Percentiles rank a stretch among this genome's conserved stretches.
These are phyloP conservation scores for Bacillus rossius DNA, from an alignment of 1,140 invertebrate genomes.

Conservation along the genomic window DNA sequence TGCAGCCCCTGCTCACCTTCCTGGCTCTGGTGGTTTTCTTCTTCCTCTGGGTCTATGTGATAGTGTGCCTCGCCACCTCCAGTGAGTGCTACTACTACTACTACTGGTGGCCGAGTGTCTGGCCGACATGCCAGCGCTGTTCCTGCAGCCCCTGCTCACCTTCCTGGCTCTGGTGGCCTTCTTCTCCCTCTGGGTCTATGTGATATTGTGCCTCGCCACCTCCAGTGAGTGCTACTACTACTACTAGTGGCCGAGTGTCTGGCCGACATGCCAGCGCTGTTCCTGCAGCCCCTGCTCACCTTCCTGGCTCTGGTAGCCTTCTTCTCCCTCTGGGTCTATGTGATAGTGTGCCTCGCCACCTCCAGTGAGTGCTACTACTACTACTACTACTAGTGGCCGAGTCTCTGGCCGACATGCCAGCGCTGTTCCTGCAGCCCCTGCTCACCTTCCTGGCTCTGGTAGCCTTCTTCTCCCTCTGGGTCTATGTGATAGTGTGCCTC, in stretches of 20 bases:
- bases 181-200: conserved; percentile 77
- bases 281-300: conserved; percentile 83
- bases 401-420: conserved; percentile 74
- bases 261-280: conserved; percentile 75
- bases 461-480: conserved; percentile 80
- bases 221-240: conserved; percentile 64
- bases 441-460: conserved; percentile 75
- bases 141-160: conserved; percentile 83
- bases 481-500: conserved; percentile 65
- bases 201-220: conserved; percentile 66
- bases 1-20: conserved; percentile 86
- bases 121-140: conserved; percentile 75
- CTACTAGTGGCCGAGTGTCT: too few species aligned
- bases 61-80: conserved; percentile 63
- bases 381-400: too few species aligned
- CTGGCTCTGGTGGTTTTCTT: conserved; percentile 71
- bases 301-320: conserved; percentile 73
- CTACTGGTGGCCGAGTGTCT: too few species aligned
- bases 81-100: too few species aligned
- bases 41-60: conserved; percentile 76
- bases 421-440: conserved; percentile 81
- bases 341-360: conserved; percentile 66
- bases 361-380: conserved; percentile 64
- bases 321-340: conserved; percentile 77
- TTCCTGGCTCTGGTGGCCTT: conserved; percentile 73